phyloP scores from a whole-genome alignment of 2,888 invertebrate species.

The Entomobrya proxima region DNA sequence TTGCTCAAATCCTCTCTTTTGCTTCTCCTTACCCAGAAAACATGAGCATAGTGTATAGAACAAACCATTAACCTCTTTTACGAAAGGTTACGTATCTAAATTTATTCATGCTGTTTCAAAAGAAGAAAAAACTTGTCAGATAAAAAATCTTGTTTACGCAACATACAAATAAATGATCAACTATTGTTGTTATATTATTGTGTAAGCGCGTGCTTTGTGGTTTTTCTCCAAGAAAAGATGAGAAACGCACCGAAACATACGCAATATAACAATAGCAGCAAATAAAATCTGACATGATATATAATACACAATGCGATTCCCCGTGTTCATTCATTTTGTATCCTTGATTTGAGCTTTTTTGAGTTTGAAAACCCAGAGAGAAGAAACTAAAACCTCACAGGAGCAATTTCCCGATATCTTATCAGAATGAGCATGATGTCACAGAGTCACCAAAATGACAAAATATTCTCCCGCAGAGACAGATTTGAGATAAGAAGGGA shows the following conservation, averaged over 20 bases:
- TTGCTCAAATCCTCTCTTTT: too few relatives aligned
- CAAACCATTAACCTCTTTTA: too few relatives aligned
- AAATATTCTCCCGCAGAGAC: slow-evolving; percentile 65
- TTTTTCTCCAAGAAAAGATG: background rate
- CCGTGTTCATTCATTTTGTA: slow-evolving; percentile 31
- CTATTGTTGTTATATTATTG: background rate
- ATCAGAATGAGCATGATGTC: slow-evolving; percentile 61
- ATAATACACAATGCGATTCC: slow-evolving; percentile 23
- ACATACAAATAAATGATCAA: too few relatives aligned
- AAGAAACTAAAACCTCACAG: slow-evolving; percentile 55
- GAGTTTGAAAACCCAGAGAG: slow-evolving; percentile 20
- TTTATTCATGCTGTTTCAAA: too few relatives aligned
- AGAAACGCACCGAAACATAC: background rate
- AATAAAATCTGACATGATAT: slow-evolving; percentile 46
- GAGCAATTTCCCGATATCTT: slow-evolving; percentile 61
- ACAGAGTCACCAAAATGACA: slow-evolving; percentile 60
- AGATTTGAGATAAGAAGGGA: slow-evolving; percentile 54
- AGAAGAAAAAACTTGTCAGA: too few relatives aligned
- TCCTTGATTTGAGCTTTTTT: slow-evolving; percentile 38
- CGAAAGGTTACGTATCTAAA: too few relatives aligned
- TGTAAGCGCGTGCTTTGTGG: background rate
- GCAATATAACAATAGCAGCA: background rate
- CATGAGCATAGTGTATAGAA: too few relatives aligned
- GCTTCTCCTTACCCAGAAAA: too few relatives aligned
- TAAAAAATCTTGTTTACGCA: too few relatives aligned